A percentile compares a stretch with the other conserved stretches of the same genome.
These are phyloP conservation scores for Aphelenchoides fujianensis DNA, from an alignment of 1,140 invertebrate genomes.

Conservation along the genomic window DNA sequence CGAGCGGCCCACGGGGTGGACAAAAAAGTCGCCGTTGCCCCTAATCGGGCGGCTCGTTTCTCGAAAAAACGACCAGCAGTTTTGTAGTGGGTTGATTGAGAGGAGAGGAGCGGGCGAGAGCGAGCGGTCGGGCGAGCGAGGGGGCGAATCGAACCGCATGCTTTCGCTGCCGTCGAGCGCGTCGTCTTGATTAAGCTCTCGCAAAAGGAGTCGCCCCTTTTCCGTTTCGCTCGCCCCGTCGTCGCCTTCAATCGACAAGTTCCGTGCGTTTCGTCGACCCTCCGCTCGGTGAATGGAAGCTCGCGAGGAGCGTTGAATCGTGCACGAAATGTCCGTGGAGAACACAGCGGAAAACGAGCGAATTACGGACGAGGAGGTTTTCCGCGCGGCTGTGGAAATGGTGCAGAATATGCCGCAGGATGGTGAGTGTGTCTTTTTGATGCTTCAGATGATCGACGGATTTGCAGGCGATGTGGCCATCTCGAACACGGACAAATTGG, in stretches of 20 bases:
- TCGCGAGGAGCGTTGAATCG: neutral
- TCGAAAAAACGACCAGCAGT: too few species aligned
- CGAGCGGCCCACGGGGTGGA: too few species aligned
- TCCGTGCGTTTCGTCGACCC: too few species aligned
- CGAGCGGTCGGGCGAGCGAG: too few species aligned
- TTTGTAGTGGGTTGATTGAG: too few species aligned
- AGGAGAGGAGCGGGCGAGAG: too few species aligned
- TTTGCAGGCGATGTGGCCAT: slow-evolving; percentile 85
- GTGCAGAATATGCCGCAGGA: slow-evolving; percentile 31
- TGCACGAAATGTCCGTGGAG: neutral
- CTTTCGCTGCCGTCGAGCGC: too few species aligned
- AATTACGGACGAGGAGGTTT: slow-evolving; percentile 19
- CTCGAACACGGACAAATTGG: slow-evolving; percentile 84
- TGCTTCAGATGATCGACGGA: slow-evolving; percentile 14
- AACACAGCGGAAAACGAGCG: neutral
- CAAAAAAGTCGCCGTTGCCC: too few species aligned
- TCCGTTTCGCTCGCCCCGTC: neutral
- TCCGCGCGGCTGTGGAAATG: slow-evolving; percentile 23
- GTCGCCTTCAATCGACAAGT: too few species aligned
- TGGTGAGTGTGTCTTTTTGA: slow-evolving; percentile 14
- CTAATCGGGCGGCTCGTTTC: too few species aligned
- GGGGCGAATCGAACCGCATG: too few species aligned
- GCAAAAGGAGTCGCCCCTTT: neutral
- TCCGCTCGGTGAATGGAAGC: too few species aligned
- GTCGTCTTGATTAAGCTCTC: neutral